Conservation (phyloP, 1,140 invertebrate genomes). For the Drosophila neocordata region DNA sequence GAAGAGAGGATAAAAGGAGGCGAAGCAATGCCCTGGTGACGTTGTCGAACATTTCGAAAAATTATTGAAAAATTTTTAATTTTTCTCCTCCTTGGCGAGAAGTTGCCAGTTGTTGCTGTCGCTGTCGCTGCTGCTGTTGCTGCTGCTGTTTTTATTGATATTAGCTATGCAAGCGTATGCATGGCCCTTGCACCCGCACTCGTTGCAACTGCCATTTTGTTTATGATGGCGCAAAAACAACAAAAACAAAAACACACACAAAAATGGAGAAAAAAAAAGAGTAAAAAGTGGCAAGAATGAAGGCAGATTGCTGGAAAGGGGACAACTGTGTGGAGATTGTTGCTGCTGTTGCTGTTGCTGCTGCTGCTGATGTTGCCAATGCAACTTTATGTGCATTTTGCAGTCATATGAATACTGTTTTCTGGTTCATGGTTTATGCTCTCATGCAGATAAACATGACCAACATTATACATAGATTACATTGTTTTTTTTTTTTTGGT, state of each 20-base stretch:
- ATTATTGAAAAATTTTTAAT: constrained; percentile 79
- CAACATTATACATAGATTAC: constrained; percentile 17
- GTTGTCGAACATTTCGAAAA: constrained; percentile 77
- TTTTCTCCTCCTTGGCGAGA: constrained; percentile 57
- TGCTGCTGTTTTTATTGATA: constrained; percentile 74
- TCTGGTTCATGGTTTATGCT: constrained; percentile 31
- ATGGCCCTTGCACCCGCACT: constrained; percentile 14
- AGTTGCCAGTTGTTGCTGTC: constrained; percentile 36
- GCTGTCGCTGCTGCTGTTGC: constrained; percentile 42
- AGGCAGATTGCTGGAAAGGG: constrained; percentile 14
- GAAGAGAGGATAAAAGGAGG: constrained; percentile 21
- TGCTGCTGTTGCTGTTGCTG: constrained; percentile 19
- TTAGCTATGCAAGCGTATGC: constrained; percentile 73
- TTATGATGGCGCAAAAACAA: constrained; percentile 68
- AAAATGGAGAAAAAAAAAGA: neutral
- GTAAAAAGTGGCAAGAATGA: constrained; percentile 5
- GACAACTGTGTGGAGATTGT: constrained; percentile 9
- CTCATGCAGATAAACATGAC: neutral
- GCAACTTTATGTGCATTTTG: constrained; percentile 70
- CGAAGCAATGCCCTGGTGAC: constrained; percentile 27
- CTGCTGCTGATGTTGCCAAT: constrained; percentile 41
- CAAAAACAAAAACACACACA: neutral
- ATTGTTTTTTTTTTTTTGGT: neutral
- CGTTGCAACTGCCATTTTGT: constrained; percentile 73
- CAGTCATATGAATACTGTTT: constrained; percentile 9